A percentile compares a stretch with the other conserved stretches of the same genome.
These are phyloP conservation scores for Coremacera marginata DNA, from an alignment of 2,888 invertebrate genomes.

Conservation along the genomic window DNA sequence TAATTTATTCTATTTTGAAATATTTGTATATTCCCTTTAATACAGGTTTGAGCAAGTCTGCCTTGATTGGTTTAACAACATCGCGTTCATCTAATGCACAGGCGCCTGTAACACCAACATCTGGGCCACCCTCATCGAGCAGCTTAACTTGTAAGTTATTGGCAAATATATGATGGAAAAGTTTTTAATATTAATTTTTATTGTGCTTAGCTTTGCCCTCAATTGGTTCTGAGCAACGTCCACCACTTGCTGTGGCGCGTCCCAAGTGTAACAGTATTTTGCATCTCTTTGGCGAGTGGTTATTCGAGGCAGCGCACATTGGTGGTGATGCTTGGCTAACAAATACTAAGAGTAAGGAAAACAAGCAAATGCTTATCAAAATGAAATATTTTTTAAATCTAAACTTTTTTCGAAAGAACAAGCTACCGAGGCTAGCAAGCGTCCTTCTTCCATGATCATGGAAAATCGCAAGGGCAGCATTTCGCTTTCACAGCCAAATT, in stretches of 20 bases:
- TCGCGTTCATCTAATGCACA: slow-evolving; percentile 78
- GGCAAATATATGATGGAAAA: slow-evolving; percentile 22
- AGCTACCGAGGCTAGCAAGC: slow-evolving; percentile 72
- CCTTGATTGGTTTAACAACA: slow-evolving; percentile 83
- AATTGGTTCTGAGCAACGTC: slow-evolving; percentile 73
- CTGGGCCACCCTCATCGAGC: slow-evolving; percentile 77
- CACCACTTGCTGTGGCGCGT: slow-evolving; percentile 80
- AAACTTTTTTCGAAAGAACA: slow-evolving; percentile 58
- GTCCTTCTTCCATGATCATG: slow-evolving; percentile 77
- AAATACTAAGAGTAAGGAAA: slow-evolving; percentile 71
- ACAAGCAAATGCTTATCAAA: not conserved
- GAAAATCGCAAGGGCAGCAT: slow-evolving; percentile 73
- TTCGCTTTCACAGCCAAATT: slow-evolving; percentile 75
- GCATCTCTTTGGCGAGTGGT: slow-evolving; percentile 96
- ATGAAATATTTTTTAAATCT: not conserved
- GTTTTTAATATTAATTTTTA: slow-evolving; percentile 20
- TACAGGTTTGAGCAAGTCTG: slow-evolving; percentile 83
- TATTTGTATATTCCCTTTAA: slow-evolving; percentile 31
- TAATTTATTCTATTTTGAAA: not conserved
- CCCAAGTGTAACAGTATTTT: slow-evolving; percentile 96
- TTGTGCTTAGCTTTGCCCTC: slow-evolving; percentile 74
- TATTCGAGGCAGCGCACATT: slow-evolving; percentile 94
- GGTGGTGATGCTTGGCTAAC: slow-evolving; percentile 78
- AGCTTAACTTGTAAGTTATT: slow-evolving; percentile 74
- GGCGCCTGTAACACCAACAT: slow-evolving; percentile 77